These are phyloP conservation scores for Cheilinus undulatus DNA, from an alignment of 2,113 vertebrate genomes.

Conservation along the genomic window DNA sequence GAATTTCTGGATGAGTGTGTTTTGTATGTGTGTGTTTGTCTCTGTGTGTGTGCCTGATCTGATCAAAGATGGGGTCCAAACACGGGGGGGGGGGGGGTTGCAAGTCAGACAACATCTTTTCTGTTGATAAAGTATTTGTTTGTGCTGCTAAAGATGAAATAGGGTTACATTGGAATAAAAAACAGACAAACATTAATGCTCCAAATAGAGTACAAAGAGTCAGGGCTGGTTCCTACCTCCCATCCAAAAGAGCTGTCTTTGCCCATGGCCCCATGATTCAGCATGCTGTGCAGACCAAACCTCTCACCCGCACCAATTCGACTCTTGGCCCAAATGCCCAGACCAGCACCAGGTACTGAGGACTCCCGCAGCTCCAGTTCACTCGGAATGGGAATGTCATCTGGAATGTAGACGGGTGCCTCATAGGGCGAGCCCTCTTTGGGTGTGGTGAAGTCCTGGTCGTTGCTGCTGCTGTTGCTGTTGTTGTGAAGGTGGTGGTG, in stretches of 20 bases:
- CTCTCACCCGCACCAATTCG: constrained; percentile 89
- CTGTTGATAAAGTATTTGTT: constrained; percentile 40
- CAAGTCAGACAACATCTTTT: constrained; percentile 56
- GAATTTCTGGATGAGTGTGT: constrained; percentile 53
- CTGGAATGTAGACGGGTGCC: constrained; percentile 98
- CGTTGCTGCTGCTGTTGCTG: constrained; percentile 77
- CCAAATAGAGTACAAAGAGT: constrained; percentile 11
- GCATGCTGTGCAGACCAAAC: constrained; percentile 90
- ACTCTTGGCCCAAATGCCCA: constrained; percentile 96
- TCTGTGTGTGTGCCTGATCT: constrained; percentile 29
- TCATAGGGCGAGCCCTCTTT: constrained; percentile 99
- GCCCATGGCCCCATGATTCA: constrained; percentile 85
- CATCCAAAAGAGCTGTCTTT: constrained; percentile 95
- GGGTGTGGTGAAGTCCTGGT: constrained; percentile 96
- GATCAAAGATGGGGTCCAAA: constrained; percentile 63
- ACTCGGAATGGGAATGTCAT: constrained; percentile 96
- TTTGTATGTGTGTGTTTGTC: constrained; percentile 6
- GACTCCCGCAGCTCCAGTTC: constrained; percentile 98
- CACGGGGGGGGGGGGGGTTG: constrained; percentile 37
- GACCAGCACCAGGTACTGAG: constrained; percentile 94
- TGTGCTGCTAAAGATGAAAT: background rate
- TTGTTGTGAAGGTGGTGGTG: constrained; percentile 82
- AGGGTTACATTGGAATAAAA: background rate
- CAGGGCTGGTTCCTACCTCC: constrained; percentile 89
- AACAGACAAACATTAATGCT: background rate